Conservation (phyloP, 2,113 vertebrate genomes). For the Acanthochromis polyacanthus region DNA sequence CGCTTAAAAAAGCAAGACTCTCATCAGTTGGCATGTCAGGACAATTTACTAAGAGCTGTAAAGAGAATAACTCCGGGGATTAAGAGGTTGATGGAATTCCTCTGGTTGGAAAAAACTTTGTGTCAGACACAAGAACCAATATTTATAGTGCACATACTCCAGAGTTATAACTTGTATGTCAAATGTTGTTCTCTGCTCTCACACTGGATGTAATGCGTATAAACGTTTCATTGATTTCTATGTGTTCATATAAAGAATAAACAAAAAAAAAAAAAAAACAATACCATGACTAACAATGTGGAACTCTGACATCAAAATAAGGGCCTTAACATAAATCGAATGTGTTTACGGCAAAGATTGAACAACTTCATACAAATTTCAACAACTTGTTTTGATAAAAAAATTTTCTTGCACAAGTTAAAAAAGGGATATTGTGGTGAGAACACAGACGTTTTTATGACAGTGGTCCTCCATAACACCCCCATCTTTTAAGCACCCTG, state of each 20-base stretch:
- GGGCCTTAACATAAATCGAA: neutral
- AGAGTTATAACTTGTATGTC: neutral
- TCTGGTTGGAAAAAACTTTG: neutral
- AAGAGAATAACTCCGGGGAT: neutral
- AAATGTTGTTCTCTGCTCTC: neutral
- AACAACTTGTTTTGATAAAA: neutral
- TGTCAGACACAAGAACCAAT: neutral
- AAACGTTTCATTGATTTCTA: neutral
- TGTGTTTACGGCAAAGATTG: neutral
- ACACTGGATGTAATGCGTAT: neutral
- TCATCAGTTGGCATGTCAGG: constrained; percentile 27
- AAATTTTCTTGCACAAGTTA: neutral
- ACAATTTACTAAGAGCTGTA: constrained; percentile 13
- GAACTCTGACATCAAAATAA: neutral
- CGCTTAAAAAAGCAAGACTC: neutral
- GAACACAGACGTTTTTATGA: constrained; percentile 24
- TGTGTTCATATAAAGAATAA: neutral
- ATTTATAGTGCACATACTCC: neutral
- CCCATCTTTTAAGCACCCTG: constrained; percentile 38
- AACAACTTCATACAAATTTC: neutral
- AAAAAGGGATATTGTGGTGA: neutral
- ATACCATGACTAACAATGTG: neutral
- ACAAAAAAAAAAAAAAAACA: neutral
- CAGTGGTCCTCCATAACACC: constrained; percentile 30
- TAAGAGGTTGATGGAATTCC: constrained; percentile 10